A percentile compares a stretch with the other conserved stretches of the same genome.
Evolutionary conservation across 2,888 invertebrate genomes (phyloP).

Genomic region (Steinernema carpocapsae): DNA sequence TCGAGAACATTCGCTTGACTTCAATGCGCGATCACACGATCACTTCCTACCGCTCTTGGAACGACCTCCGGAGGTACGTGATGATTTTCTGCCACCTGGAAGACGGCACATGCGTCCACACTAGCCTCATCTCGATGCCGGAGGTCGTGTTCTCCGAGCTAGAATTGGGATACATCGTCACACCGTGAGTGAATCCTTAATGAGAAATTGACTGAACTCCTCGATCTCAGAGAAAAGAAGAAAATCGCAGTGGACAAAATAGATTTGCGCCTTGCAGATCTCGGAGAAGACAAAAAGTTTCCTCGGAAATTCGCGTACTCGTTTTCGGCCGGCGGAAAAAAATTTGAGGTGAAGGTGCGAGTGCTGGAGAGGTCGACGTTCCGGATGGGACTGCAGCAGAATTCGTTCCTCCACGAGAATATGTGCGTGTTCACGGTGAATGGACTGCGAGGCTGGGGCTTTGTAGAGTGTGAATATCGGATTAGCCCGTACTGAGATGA

Average conservation of each 20-base stretch:
- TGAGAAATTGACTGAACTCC: conserved; percentile 22
- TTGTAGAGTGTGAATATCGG: conserved; percentile 76
- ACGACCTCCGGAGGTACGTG: conserved; percentile 70
- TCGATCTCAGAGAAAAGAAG: conserved; percentile 49
- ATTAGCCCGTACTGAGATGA: conserved; percentile 63
- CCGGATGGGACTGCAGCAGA: conserved; percentile 62
- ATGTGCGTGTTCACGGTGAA: conserved; percentile 75
- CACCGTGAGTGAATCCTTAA: conserved; percentile 49
- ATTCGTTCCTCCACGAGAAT: conserved; percentile 65
- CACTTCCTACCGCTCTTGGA: conserved; percentile 72
- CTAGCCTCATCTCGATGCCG: conserved; percentile 82
- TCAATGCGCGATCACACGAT: conserved; percentile 83
- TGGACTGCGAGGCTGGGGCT: conserved; percentile 76
- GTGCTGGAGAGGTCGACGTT: conserved; percentile 55
- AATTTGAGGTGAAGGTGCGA: conserved; percentile 40
- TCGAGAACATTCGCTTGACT: conserved; percentile 70
- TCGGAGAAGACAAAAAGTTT: conserved; percentile 62
- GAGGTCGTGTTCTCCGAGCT: conserved; percentile 72
- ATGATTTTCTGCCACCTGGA: conserved; percentile 80
- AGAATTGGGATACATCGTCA: conserved; percentile 74
- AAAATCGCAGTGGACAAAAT: conserved; percentile 59
- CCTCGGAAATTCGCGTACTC: conserved; percentile 60
- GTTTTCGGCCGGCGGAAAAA: conserved; percentile 51
- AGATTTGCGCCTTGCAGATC: conserved; percentile 53
- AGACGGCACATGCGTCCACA: conserved; percentile 77